Evolutionary conservation across 2,797 vertebrate genomes (phyloP), one percentile per base, ranked within the genome.

Genomic region (Sebastes taczanowskii): DNA sequence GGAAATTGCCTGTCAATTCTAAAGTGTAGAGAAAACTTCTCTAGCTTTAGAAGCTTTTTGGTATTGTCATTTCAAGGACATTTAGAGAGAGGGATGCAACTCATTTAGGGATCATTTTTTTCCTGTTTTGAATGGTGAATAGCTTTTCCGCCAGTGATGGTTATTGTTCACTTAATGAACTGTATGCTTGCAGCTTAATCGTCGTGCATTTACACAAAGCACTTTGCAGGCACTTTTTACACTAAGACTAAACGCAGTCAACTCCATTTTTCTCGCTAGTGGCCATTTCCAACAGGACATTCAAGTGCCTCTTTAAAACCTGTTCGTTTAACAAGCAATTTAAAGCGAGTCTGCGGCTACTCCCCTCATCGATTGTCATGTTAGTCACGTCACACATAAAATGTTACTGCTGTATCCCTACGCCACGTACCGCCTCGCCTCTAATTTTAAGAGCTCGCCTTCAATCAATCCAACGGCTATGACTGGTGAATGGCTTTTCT

Each of bases 361-460:
- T 74, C 77, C 81, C 64, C 23, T 61, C 68, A 78, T 82, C n/a
- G 86, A 90, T 92, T 79, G 86, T 78, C 71, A 82, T 83, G 78
- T 78, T 70, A 46, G 81, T 88, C 86, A 91, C 78, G 74, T 82
- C 76, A 61, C 69, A 78, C 77, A 86, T 88, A 81, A 90, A 88
- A 83, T 16, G 35, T 81, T 82, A 86, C 80, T 53, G 70, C 84
- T 32, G 74, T 74, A 70, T 84, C 74, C 60, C 25, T 22, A 38
- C 30, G 35, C 74, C 76, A 32, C 18, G 34, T 38, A 56, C 35
- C 18, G 67, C 70, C 80, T 85, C 4, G 14, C 35, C 56, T 79
- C 42, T 81, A 55, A 80, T 75, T 86, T 85, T 78, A 86, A 89
- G 81, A 76, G 74, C 78, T 83, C 4, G 38, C 68, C 62, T 83